phyloP scores from a whole-genome alignment of 2,888 invertebrate species.

The Netelia virgata region DNA sequence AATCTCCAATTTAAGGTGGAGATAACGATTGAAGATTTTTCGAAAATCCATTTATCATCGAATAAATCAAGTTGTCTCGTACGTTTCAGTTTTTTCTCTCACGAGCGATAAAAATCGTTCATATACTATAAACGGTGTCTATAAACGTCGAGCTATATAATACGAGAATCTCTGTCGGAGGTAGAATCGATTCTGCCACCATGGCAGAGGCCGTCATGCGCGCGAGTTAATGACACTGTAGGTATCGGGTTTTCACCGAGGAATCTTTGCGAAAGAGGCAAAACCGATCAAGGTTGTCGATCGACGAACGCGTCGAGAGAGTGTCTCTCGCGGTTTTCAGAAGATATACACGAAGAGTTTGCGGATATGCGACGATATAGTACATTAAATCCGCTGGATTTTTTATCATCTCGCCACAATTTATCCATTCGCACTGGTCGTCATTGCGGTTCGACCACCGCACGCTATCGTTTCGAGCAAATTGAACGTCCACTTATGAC shows the following conservation, averaged over 20 bases:
- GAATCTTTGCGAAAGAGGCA: slow-evolving; percentile 71
- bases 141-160: slow-evolving; percentile 6
- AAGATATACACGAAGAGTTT: slow-evolving; percentile 1
- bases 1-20: background rate
- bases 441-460: slow-evolving; percentile 23
- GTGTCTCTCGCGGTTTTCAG: slow-evolving; percentile 39
- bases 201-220: slow-evolving; percentile 18
- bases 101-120: background rate
- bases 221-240: slow-evolving; percentile 71
- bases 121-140: background rate
- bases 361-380: slow-evolving; percentile 2
- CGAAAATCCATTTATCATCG: background rate
- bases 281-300: slow-evolving; percentile 60
- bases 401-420: slow-evolving; percentile 25
- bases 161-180: slow-evolving; percentile 21
- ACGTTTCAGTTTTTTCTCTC: background rate
- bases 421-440: slow-evolving; percentile 23
- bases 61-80: slow-evolving; percentile 6
- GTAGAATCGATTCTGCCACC: slow-evolving; percentile 32
- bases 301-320: slow-evolving; percentile 56
- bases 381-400: background rate
- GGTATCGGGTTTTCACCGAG: slow-evolving; percentile 74
- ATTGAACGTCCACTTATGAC: background rate
- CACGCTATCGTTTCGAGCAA: background rate
- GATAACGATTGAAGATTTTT: background rate